Conservation (phyloP, 2,797 vertebrate species). For the Pseudochirops cupreus region DNA sequence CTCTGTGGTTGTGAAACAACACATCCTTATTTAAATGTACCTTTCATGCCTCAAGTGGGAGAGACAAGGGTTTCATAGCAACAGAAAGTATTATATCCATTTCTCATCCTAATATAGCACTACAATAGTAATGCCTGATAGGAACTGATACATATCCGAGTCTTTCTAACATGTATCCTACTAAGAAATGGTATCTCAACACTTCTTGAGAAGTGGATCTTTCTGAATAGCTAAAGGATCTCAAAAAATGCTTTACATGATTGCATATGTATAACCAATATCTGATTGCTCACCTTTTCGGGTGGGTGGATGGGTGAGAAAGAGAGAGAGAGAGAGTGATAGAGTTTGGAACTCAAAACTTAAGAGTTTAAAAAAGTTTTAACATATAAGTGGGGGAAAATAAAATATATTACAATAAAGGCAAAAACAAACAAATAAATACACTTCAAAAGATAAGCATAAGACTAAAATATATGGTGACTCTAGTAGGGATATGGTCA, state of each 20-base stretch:
- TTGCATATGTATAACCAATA: not conserved
- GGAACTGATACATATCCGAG: not conserved
- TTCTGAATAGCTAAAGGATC: not conserved
- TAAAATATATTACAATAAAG: not conserved
- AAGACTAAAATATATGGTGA: constrained; percentile 9
- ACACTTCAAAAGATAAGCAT: not conserved
- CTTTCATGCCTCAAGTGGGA: not conserved
- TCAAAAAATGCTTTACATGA: not conserved
- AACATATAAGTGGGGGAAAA: not conserved
- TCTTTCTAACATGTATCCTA: not conserved
- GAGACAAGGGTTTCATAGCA: not conserved
- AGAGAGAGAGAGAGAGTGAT: not conserved
- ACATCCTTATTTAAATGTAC: not conserved
- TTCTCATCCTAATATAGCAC: not conserved
- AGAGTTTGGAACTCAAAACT: not conserved
- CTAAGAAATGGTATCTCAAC: not conserved
- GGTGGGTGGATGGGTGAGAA: not conserved
- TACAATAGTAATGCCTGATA: not conserved
- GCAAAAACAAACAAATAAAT: not conserved
- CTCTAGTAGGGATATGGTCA: not conserved
- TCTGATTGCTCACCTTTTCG: not conserved
- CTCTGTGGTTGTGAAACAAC: not conserved
- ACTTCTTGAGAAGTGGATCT: not conserved
- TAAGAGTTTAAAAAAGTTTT: not conserved
- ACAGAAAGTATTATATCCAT: not conserved